phyloP scores from a whole-genome alignment of 2,888 invertebrate species.

The Philopedon plagiatum region DNA sequence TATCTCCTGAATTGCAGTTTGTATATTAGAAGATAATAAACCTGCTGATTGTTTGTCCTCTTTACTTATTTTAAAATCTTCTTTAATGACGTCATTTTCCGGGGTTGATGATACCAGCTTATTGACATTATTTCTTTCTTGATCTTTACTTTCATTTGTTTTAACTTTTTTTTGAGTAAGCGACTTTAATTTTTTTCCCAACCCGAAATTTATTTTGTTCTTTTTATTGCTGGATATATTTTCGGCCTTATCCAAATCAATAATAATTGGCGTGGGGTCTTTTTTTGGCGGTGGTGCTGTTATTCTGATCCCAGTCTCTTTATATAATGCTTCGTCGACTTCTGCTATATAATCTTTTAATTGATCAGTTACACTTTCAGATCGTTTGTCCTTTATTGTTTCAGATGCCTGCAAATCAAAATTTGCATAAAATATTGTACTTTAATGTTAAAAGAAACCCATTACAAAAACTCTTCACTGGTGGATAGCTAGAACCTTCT shows the following conservation, averaged over 20 bases:
- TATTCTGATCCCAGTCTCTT: conserved; percentile 62
- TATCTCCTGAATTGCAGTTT: conserved; percentile 71
- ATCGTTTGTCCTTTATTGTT: conserved; percentile 53
- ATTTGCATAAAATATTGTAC: no score
- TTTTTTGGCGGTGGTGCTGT: conserved; percentile 51
- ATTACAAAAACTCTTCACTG: no score
- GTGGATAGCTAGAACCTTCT: no score
- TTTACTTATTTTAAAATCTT: not conserved
- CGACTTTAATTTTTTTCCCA: conserved; percentile 61
- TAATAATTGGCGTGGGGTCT: conserved; percentile 63
- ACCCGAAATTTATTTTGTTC: conserved; percentile 57
- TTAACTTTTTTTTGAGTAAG: conserved; percentile 56
- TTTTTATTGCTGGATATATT: conserved; percentile 61
- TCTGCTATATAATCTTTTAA: conserved; percentile 65
- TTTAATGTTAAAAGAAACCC: no score
- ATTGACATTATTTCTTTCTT: not conserved
- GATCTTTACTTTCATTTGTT: conserved; percentile 51
- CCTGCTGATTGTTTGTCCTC: conserved; percentile 56
- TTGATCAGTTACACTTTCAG: conserved; percentile 63
- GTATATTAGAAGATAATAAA: conserved; percentile 65
- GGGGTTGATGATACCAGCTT: conserved; percentile 4
- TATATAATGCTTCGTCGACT: conserved; percentile 63
- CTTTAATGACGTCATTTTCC: not conserved
- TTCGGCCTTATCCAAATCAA: conserved; percentile 67
- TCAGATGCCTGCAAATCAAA: conserved; percentile 30